Evolutionary conservation across 2,113 vertebrate species (phyloP), one percentile per base, ranked within the genome.

Genomic region (Ptilorrhoa leucosticta): DNA sequence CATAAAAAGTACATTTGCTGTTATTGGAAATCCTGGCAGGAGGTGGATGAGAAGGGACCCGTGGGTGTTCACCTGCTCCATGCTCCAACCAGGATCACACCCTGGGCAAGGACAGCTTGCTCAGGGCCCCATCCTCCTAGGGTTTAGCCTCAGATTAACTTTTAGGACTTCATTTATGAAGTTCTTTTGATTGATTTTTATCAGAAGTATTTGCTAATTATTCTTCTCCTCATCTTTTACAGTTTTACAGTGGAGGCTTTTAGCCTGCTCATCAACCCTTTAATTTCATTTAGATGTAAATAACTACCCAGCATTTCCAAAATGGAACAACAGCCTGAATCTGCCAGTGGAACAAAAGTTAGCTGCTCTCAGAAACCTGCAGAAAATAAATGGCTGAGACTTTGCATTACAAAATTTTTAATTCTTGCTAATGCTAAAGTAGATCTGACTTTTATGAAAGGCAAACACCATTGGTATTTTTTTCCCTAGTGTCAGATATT

Each of bases 51-150:
- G 56, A 73, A 73, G 54, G 42, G 40, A 42, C 26, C 20, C 0
- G 0, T 19, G 30, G 51, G 54, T 86, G 58, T 31, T 79, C 44
- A 54, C 37, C 57, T 53, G 37, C 65, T 56, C 45, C 39, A 5
- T 1, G 7, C 31, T 86, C 75, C 19, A 30, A 6, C 12, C 15
- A 33, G 53, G 33, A 35, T 64, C 54, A 54, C 23, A 47, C 7
- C 35, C 22, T 37, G 11, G 23, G 14, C 1, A 2, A 86, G 23
- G 21, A 11, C 30, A 48, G 21, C 53, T 44, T 3, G 0, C 45
- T 66, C 56, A 39, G n/a, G 40, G 45, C 26, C n/a, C 31, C 1
- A 0, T 53, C 35, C 10, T 2, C 28, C 37, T 1, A 1, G 4
- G 6, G 4, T 31, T 40, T 87, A 44, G 33, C 39, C n/a, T 84